Conservation (phyloP, 1,140 invertebrate genomes). For the Nasonia vitripennis region DNA sequence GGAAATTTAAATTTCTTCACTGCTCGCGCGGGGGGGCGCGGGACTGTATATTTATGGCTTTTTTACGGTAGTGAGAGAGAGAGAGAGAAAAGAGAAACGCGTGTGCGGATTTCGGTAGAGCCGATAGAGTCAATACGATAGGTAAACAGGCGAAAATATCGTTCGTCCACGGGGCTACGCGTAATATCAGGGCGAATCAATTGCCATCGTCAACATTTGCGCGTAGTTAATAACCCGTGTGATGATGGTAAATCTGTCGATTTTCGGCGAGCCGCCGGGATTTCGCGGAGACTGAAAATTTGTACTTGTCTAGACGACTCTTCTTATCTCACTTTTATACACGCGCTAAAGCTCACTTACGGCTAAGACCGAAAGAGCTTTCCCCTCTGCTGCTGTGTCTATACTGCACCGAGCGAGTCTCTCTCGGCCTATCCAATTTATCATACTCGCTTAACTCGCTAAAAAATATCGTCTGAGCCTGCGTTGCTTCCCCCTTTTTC, state of each 20-base stretch:
- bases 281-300: constrained; percentile 38
- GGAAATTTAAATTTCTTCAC: constrained; percentile 7
- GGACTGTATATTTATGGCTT: too few relatives aligned
- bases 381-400: background rate
- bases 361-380: background rate
- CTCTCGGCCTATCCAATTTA: constrained; percentile 49
- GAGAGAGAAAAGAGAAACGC: too few relatives aligned
- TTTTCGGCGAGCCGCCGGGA: background rate
- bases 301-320: constrained; percentile 36
- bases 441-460: constrained; percentile 49
- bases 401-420: background rate
- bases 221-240: too few relatives aligned
- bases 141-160: too few relatives aligned
- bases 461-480: constrained; percentile 52
- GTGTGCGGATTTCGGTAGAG: too few relatives aligned
- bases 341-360: constrained; percentile 37
- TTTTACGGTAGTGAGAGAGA: too few relatives aligned
- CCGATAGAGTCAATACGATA: too few relatives aligned
- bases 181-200: too few relatives aligned
- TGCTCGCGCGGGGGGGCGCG: too few relatives aligned
- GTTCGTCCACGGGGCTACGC: too few relatives aligned
- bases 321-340: background rate
- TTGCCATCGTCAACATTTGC: too few relatives aligned
- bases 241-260: background rate
- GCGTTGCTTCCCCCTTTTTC: constrained; percentile 30